phyloP scores from a whole-genome alignment of 2,888 invertebrate genomes.

The Netelia melanura region DNA sequence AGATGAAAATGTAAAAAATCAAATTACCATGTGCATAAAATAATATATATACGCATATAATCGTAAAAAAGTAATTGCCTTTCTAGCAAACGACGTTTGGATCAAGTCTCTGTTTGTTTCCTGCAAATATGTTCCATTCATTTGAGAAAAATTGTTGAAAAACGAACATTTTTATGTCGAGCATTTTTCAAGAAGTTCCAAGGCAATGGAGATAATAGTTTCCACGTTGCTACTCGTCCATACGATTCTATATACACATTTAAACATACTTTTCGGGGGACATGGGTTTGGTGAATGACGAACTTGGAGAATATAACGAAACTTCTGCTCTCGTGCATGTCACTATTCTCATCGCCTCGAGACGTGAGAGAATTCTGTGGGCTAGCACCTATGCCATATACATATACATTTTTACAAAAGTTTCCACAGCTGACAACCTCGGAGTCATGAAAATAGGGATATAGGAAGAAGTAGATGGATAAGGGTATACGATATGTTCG shows the following conservation, averaged over 20 bases:
- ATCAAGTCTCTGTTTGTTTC: too few relatives aligned
- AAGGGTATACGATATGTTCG: slow-evolving; percentile 9
- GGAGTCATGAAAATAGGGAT: slow-evolving; percentile 44
- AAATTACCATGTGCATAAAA: too few relatives aligned
- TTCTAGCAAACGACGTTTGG: too few relatives aligned
- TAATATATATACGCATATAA: too few relatives aligned
- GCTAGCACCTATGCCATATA: neutral
- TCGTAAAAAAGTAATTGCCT: too few relatives aligned
- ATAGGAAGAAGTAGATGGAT: slow-evolving; percentile 29
- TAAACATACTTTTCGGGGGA: slow-evolving; percentile 36
- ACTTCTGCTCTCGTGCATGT: slow-evolving; percentile 28
- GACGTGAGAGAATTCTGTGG: slow-evolving; percentile 21
- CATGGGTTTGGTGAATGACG: neutral
- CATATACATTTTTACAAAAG: slow-evolving; percentile 34
- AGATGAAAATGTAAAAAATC: neutral
- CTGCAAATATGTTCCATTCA: too few relatives aligned
- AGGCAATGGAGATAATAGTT: neutral
- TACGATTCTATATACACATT: neutral
- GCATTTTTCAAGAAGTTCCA: neutral
- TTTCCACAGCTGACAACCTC: slow-evolving; percentile 44
- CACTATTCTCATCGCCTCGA: slow-evolving; percentile 44
- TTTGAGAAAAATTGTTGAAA: neutral
- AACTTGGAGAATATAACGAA: slow-evolving; percentile 39
- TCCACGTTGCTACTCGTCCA: slow-evolving; percentile 32
- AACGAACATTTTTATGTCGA: neutral